These are phyloP conservation scores for Diprion similis DNA, from an alignment of 1,140 invertebrate genomes.

Conservation along the genomic window DNA sequence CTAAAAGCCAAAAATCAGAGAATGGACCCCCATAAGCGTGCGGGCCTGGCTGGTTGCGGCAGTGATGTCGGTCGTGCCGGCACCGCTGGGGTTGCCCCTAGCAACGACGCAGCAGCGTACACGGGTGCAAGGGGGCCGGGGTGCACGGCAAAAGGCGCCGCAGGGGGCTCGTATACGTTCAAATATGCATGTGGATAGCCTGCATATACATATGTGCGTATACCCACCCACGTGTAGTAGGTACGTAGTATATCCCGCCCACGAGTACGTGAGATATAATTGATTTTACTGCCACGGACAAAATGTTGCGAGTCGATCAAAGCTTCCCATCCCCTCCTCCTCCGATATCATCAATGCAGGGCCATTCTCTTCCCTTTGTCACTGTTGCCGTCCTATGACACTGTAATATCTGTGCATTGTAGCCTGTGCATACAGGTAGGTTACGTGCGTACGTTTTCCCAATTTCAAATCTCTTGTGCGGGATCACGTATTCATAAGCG, in stretches of 20 bases:
- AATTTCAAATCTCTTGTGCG: too few relatives aligned
- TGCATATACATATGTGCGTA: constrained; percentile 15
- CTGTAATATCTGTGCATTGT: neutral
- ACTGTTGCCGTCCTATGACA: neutral
- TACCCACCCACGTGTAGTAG: constrained; percentile 19
- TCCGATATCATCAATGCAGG: neutral
- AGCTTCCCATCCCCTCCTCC: neutral
- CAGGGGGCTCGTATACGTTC: neutral
- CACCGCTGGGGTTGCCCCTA: constrained; percentile 13
- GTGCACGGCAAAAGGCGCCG: constrained; percentile 30
- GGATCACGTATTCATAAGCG: too few relatives aligned
- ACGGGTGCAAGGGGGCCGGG: constrained; percentile 11
- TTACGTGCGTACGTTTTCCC: too few relatives aligned
- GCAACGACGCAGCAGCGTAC: constrained; percentile 13
- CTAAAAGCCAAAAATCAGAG: too few relatives aligned
- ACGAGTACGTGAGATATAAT: constrained; percentile 1
- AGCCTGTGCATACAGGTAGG: neutral
- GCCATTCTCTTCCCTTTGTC: neutral
- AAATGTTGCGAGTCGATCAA: constrained; percentile 4
- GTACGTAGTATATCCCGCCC: neutral
- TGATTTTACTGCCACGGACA: constrained; percentile 5
- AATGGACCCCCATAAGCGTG: neutral
- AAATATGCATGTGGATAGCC: neutral
- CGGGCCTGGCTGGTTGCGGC: constrained; percentile 17
- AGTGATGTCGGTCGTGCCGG: constrained; percentile 14